Conservation (phyloP, 2,113 vertebrate genomes). For the Lycocorax pyrrhopterus region DNA sequence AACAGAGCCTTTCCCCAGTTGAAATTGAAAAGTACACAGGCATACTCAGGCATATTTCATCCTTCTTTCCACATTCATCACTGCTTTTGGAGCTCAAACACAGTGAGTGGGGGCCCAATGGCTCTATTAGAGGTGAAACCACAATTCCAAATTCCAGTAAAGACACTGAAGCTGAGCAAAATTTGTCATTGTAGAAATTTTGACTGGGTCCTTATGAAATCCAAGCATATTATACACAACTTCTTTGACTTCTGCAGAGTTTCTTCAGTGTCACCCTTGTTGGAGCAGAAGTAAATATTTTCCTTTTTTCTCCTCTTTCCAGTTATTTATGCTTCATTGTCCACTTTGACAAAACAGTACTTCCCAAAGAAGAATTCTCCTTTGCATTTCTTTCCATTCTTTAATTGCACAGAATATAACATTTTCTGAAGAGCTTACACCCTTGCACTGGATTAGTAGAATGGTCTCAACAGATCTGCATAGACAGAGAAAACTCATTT, state of each 20-base stretch:
- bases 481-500: background rate
- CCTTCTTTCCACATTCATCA: background rate
- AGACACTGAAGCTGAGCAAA: background rate
- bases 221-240: background rate
- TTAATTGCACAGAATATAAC: background rate
- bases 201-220: background rate
- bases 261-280: background rate
- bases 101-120: background rate
- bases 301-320: background rate
- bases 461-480: background rate
- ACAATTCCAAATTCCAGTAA: background rate
- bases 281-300: background rate
- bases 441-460: background rate
- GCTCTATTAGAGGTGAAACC: background rate
- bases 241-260: background rate
- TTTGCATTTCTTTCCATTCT: background rate
- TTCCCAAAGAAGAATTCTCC: background rate
- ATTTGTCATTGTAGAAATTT: background rate
- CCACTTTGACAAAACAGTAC: background rate
- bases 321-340: background rate
- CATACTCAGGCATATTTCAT: background rate
- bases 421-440: background rate
- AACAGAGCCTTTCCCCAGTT: background rate
- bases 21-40: background rate
- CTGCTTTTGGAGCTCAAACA: background rate